phyloP scores from a whole-genome alignment of 2,113 vertebrate genomes.

The Hydropotes inermis region DNA sequence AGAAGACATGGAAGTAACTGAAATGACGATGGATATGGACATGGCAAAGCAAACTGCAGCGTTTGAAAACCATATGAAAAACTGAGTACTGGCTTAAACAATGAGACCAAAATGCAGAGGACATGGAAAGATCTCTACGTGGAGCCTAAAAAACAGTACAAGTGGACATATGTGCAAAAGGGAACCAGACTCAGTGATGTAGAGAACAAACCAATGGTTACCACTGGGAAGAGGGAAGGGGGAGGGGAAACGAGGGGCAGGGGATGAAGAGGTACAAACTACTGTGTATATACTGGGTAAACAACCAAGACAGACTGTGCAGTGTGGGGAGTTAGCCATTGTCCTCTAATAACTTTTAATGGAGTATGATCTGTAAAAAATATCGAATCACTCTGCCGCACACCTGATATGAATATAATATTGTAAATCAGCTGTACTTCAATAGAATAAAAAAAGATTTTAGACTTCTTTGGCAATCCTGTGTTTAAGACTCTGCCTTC shows the following conservation, averaged over 20 bases:
- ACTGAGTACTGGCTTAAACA: not conserved
- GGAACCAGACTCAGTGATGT: not conserved
- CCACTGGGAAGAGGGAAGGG: not conserved
- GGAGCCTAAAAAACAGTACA: not conserved
- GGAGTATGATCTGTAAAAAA: not conserved
- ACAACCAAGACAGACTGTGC: rapidly evolving
- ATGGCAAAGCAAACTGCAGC: not conserved
- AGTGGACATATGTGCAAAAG: not conserved
- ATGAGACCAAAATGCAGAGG: not conserved
- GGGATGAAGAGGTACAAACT: not conserved
- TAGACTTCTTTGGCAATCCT: not conserved
- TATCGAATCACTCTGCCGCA: not conserved
- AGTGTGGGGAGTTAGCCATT: rapidly evolving
- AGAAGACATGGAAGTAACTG: not conserved
- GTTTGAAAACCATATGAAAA: not conserved
- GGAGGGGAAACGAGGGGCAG: not conserved
- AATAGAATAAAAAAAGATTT: not conserved
- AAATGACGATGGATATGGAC: not conserved
- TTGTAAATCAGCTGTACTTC: not conserved
- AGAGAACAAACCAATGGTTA: not conserved
- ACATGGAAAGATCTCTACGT: not conserved
- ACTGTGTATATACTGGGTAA: not conserved
- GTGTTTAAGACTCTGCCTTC: not conserved
- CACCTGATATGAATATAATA: not conserved
- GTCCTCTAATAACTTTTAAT: not conserved